Conservation (phyloP, 2,888 invertebrate genomes). For the Nymphalis c-album region DNA sequence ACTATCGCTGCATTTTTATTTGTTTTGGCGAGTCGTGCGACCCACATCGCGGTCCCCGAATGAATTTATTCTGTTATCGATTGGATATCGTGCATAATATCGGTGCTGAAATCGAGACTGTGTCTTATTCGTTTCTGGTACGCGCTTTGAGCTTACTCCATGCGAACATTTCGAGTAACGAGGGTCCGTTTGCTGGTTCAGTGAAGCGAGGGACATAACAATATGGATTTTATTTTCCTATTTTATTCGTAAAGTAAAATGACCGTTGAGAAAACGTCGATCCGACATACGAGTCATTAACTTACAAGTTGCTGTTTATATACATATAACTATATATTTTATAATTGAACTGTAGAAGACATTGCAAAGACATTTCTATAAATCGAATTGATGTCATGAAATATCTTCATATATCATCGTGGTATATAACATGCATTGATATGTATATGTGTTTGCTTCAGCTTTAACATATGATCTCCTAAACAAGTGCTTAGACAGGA, state of each 20-base stretch:
- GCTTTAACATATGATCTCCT: too few relatives aligned
- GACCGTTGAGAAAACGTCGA: slow-evolving; percentile 2
- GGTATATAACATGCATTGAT: too few relatives aligned
- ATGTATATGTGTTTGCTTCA: too few relatives aligned
- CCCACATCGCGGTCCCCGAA: slow-evolving; percentile 75
- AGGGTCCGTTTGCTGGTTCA: slow-evolving; percentile 26
- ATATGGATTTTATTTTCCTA: slow-evolving; percentile 19
- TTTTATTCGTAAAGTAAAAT: slow-evolving; percentile 16
- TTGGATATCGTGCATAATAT: slow-evolving; percentile 74
- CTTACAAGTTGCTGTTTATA: not conserved
- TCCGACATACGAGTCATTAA: slow-evolving; percentile 1
- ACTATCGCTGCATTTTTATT: slow-evolving; percentile 79
- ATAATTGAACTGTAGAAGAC: too few relatives aligned
- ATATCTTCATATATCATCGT: too few relatives aligned
- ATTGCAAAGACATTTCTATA: too few relatives aligned
- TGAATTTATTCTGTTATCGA: slow-evolving; percentile 81
- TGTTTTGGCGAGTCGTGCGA: slow-evolving; percentile 78
- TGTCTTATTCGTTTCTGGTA: slow-evolving; percentile 37
- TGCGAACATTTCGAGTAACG: slow-evolving; percentile 32
- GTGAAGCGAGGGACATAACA: slow-evolving; percentile 23
- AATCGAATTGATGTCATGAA: too few relatives aligned
- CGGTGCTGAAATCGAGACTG: slow-evolving; percentile 53
- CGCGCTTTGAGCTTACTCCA: slow-evolving; percentile 27
- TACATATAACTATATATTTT: too few relatives aligned
- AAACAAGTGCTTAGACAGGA: too few relatives aligned